Evolutionary conservation across 2,113 vertebrate species (phyloP), one percentile per base, ranked within the genome.

Genomic region (Hippoglossus stenolepis): DNA sequence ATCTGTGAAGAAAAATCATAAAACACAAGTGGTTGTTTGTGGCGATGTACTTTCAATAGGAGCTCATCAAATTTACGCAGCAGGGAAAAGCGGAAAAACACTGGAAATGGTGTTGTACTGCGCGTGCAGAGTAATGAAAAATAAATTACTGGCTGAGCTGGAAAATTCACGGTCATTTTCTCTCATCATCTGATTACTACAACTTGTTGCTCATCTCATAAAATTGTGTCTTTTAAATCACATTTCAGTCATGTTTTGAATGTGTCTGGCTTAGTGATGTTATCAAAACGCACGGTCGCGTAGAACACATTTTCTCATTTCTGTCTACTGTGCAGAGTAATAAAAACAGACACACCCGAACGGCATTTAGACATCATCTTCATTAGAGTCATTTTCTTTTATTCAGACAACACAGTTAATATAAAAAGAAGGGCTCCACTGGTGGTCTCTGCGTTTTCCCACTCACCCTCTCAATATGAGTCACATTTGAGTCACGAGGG

Each of bases 151-250:
- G 58, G 21, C 73, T 60, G 53, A 65, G 45, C 21, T 40, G 24
- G 6, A 54, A 53, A 57, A 65, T 82, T 71, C 67, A 53, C 43
- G 21, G 13, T 58, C n/a, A 10, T 61, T 77, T 51, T 21, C 51
- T 59, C 24, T 3, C 26, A 9, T 35, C 0, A 28, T 66, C 71
- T 59, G 43, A 51, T 67, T 58, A 70, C 53, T 17, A 17, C 56
- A 70, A 83, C 80, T 23, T 78, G 56, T 80, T 75, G 79, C 70
- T 54, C 56, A 45, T 58, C 21, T 77, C 1, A 20, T 77, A 51
- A 75, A 71, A 70, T 9, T 21, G 45, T 60, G 79, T 14, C 40
- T 57, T 70, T 72, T 62, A 31, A 64, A 53, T 11, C 0, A 60
- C 35, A 77, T 65, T 49, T 45, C 26, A 53, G 65, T 35, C 15